phyloP scores from a whole-genome alignment of 1,140 invertebrate species.

The Kradibia gibbosae region DNA sequence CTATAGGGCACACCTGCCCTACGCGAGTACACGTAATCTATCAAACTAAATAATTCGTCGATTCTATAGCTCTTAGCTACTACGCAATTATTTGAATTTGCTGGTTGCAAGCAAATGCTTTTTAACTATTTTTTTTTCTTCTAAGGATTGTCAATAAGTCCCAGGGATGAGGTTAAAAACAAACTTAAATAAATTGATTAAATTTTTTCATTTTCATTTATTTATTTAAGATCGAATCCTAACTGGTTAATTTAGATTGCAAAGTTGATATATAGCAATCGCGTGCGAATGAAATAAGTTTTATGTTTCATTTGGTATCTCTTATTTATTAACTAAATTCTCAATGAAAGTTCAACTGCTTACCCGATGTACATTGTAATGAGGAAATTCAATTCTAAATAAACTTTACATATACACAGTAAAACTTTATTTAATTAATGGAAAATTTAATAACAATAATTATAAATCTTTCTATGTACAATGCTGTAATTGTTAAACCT shows the following conservation, averaged over 20 bases:
- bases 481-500: neutral
- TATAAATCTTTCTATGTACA: neutral
- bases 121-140: too few relatives aligned
- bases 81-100: neutral
- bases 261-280: neutral
- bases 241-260: neutral
- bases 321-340: neutral
- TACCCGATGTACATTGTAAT: neutral
- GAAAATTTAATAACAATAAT: neutral
- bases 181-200: neutral
- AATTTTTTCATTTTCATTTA: neutral
- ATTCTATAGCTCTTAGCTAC: slow-evolving; percentile 5
- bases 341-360: neutral
- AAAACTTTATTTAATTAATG: neutral
- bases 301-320: neutral
- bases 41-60: slow-evolving; percentile 6
- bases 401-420: neutral
- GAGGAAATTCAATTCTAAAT: slow-evolving; percentile 11
- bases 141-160: neutral
- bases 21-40: slow-evolving; percentile 12
- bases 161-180: neutral
- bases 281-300: slow-evolving; percentile 6
- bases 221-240: neutral
- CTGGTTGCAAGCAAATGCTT: too few relatives aligned
- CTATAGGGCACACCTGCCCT: slow-evolving; percentile 30